phyloP scores from a whole-genome alignment of 2,888 invertebrate genomes.

The Eurytoma adleriae region DNA sequence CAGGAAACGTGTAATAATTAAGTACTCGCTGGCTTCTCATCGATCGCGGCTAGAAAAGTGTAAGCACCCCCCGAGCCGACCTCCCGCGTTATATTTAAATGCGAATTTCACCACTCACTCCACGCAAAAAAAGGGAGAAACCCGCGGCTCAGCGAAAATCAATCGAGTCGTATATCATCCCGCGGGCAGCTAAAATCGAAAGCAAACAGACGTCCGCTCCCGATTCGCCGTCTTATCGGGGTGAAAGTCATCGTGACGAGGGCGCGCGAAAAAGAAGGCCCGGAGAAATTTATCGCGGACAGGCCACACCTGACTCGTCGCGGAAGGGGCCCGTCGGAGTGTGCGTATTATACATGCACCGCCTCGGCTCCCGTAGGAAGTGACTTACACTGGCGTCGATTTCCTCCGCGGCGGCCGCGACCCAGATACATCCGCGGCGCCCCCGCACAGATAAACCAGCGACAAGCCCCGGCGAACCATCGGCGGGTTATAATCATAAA shows the following conservation, averaged over 20 bases:
- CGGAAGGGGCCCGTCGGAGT: conserved; percentile 5
- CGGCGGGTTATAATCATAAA: too few species aligned
- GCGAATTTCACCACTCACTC: too few species aligned
- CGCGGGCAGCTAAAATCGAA: too few species aligned
- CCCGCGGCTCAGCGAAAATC: too few species aligned
- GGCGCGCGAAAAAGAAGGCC: background rate
- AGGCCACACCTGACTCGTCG: conserved; percentile 26
- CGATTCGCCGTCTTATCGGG: background rate
- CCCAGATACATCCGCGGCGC: conserved; percentile 24
- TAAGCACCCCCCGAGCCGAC: too few species aligned
- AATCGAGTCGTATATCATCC: too few species aligned
- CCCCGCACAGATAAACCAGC: background rate
- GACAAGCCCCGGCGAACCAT: background rate
- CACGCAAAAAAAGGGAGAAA: too few species aligned
- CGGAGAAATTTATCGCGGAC: conserved; percentile 26
- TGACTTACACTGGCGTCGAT: conserved; percentile 47
- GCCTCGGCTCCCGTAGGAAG: conserved; percentile 48
- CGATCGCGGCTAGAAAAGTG: background rate
- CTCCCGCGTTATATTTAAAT: too few species aligned
- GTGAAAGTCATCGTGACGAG: background rate
- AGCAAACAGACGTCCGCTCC: background rate
- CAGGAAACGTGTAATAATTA: too few species aligned
- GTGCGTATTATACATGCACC: conserved; percentile 12
- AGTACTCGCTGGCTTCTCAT: background rate
- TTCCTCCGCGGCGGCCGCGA: conserved; percentile 33